Evolutionary conservation across 2,888 invertebrate genomes (phyloP), one percentile per base, ranked within the genome.

Genomic region (Phytoseiulus persimilis): DNA sequence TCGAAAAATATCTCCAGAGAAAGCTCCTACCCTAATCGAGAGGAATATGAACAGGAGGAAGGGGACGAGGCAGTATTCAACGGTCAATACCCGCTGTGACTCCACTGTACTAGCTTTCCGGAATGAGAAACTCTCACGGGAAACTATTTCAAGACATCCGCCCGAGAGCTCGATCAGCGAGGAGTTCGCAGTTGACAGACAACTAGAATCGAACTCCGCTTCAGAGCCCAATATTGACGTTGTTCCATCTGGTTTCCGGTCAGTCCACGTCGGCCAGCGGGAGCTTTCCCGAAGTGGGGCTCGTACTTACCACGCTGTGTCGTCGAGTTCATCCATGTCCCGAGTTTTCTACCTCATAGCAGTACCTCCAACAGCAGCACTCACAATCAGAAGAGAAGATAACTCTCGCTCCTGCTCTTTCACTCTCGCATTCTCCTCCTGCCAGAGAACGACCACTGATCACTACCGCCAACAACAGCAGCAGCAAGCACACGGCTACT

Each of bases 311-410:
- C 87, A 87, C 39, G 87, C 87, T 33, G 87, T 87, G 39, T 87
- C 87, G 87, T 87, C 87, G 87, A 87, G 87, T 87, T 87, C 87
- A 87, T 87, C 87, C 87, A 87, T 87, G 87, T 6, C 87, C 33
- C 3, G 33, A 33, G 39, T 87, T 87, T n/a, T 87, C 65, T 65
- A 65, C 65, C 18, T 65, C 65, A 65, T 65, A 65, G 65, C 28
- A 65, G 9, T 65, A 28, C 28, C 28, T 14, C 28, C 14, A 65
- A 28, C 23, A 14, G 65, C 65, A 65, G 65, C 65, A 65, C 65
- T 65, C 65, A 65, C 65, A 14, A 65, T 65, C 65, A 65, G 18
- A 65, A 65, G 65, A 65, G 65, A 65, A 65, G 65, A 65, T 65
- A 65, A 65, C 65, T 65, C 65, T 65, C 65, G 28, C 65, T 65